Evolutionary conservation across 2,888 invertebrate genomes (phyloP), one percentile per base, ranked within the genome.

Genomic region (Apamea monoglypha): DNA sequence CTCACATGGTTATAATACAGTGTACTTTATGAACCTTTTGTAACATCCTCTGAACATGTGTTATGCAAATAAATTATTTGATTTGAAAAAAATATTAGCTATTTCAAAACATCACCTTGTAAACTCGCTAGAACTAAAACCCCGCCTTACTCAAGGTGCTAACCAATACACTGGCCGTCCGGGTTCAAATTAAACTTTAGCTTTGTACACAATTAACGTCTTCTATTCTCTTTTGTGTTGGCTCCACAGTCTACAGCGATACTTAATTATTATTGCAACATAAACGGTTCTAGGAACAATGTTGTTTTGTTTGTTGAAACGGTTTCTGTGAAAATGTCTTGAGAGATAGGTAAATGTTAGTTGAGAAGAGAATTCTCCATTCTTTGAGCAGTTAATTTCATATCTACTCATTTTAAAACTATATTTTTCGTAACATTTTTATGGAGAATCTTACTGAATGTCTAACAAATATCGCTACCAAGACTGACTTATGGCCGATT

Each of bases 141-240:
- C 71, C 25, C 25, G 3, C 50, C 80, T 77, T n/a, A 63, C 63
- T 18, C 3, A 83, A 88, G 83, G 85, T 86, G 77, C 84, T 76
- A 80, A 66, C 80, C 84, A 77, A 84, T 84, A 83, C 59, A 74
- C 74, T 76, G 63, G 73, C 73, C 29, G 76, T 66, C 81, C 74
- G 72, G 74, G 74, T 79, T 81, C 71, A 80, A 84, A 90, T 88
- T 90, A 87, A 88, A 89, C 86, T 90, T 87, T 89, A 85, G 78
- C 85, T 85, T 81, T 77, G 82, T 81, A 86, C 84, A 84, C 85
- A 85, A 84, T 87, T 89, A 86, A 29, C 75, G 70, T 77, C 66
- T 66, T 53, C 69, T 69, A 36, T 68, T 68, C 82, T 69, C 79
- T 76, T 87, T 74, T 73, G 69, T 78, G 25, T 47, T 36, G 21